phyloP scores from a whole-genome alignment of 2,113 vertebrate genomes.

The Upupa epops region DNA sequence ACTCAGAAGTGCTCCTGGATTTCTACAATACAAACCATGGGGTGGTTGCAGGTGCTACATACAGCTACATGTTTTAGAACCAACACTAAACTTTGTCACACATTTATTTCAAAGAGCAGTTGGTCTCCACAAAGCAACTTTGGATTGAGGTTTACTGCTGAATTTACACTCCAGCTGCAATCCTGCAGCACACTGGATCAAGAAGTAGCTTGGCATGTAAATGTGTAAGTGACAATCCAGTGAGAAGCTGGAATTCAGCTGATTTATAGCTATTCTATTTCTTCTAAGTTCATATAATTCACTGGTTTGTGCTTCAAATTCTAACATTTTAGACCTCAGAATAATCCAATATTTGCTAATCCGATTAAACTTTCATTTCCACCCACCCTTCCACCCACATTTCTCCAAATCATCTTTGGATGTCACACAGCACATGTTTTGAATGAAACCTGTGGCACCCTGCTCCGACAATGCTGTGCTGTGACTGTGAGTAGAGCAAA shows the following conservation, averaged over 20 bases:
- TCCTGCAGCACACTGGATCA: not conserved
- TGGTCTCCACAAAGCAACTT: not conserved
- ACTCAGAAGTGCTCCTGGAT: not conserved
- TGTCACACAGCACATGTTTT: not conserved
- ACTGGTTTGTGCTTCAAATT: not conserved
- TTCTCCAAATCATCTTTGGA: not conserved
- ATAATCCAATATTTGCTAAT: not conserved
- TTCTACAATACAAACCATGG: not conserved
- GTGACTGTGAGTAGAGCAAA: not conserved
- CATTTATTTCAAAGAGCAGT: not conserved
- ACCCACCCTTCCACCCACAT: not conserved
- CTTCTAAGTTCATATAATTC: not conserved
- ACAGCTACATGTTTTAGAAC: not conserved
- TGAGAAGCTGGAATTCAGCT: not conserved
- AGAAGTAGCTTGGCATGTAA: not conserved
- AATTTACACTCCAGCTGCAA: not conserved
- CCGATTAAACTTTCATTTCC: not conserved
- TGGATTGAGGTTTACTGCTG: not conserved
- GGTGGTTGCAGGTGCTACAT: not conserved
- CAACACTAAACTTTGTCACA: not conserved
- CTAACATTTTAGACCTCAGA: not conserved
- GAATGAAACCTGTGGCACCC: not conserved
- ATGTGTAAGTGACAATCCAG: not conserved
- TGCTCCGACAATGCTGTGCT: not conserved
- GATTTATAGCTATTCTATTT: not conserved